Evolutionary conservation across 2,113 vertebrate species (phyloP).

Genomic region (Aptenodytes patagonicus): DNA sequence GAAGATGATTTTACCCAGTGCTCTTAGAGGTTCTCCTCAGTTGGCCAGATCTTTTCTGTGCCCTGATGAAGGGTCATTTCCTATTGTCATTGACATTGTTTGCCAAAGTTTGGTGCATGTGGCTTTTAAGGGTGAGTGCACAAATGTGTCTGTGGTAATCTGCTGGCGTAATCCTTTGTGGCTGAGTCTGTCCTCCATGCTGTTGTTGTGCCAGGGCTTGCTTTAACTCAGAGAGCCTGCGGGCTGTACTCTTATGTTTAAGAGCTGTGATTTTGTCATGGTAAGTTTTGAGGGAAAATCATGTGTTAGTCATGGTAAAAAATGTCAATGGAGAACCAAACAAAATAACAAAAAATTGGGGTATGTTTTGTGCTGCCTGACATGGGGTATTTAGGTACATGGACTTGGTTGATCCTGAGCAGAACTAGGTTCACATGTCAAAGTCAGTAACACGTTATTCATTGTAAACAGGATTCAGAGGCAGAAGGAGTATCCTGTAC

Average conservation of each 20-base stretch:
- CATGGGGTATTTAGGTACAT: not conserved
- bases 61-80: not conserved
- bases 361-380: not conserved
- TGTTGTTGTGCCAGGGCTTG: constrained; percentile 6
- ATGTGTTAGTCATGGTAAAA: constrained; percentile 61
- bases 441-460: not conserved
- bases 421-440: not conserved
- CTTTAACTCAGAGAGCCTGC: constrained; percentile 35
- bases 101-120: not conserved
- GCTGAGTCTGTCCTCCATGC: not conserved
- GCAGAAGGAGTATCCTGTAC: not conserved
- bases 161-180: constrained; percentile 34
- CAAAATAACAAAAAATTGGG: not conserved
- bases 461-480: not conserved
- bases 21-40: not conserved
- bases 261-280: constrained; percentile 66
- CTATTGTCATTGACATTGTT: not conserved
- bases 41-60: not conserved
- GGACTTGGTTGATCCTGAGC: not conserved
- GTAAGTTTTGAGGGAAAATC: constrained; percentile 56
- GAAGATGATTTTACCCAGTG: not conserved
- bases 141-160: constrained; percentile 19
- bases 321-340: constrained; percentile 26
- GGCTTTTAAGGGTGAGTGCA: not conserved
- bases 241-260: constrained; percentile 38